Evolutionary conservation across 1,140 invertebrate species (phyloP), one percentile per base, ranked within the genome.

Genomic region (Drosophila mayri): DNA sequence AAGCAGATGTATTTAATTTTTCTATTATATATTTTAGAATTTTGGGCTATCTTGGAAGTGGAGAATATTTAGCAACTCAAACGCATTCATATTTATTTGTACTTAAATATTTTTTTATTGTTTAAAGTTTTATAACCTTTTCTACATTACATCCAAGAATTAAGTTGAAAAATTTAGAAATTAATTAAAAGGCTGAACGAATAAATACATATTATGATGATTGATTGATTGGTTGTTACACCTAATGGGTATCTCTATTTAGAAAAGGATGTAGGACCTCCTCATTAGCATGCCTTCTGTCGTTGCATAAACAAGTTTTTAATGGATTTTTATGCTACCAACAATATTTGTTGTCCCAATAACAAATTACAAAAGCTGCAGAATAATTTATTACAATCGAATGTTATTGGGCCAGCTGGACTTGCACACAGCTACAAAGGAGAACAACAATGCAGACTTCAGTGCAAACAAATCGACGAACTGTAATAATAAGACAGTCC

Each of bases 401-500:
- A 60, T 71, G 79, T 62, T 81, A 74, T 61, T 83, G 81, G 54
- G 40, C 61, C 81, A 83, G 76, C 75, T 82, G 80, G 73, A 49
- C 43, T 37, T 43, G 61, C 54, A 61, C 40, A 66, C 62, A 43
- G 40, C 62, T 20, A 30, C 47, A 63, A 38, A 54, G 52, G 63
- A 62, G 44, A 77, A 79, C 80, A 83, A 83, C 80, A 83, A 75
- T 72, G 76, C 67, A 49, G 81, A 64, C 76, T 70, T 67, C 52
- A 79, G 63, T 59, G 58, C 80, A 83, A 83, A 83, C 80, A 83
- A 83, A 83, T 83, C 80, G 80, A 83, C 68, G 43, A 83, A 83
- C 80, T 83, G 74, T 71, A 83, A 83, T 83, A 83, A 83, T 83
- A 83, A 79, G 80, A 59, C 80, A 82, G 63, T 82, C 79, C 58